Evolutionary conservation across 2,797 vertebrate species (phyloP).

Genomic region (Neosilurus mollespiculum): DNA sequence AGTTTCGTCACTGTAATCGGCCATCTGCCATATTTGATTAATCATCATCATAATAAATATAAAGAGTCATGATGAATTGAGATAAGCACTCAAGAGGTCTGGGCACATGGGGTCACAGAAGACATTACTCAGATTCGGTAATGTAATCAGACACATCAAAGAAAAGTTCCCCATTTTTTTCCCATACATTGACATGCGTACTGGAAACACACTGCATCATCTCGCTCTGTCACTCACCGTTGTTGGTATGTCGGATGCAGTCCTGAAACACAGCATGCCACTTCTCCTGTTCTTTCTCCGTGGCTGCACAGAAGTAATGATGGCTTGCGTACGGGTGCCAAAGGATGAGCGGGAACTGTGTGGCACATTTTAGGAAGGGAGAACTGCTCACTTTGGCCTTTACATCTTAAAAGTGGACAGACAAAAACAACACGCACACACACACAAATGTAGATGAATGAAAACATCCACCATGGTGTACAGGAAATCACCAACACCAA

Average conservation of each 20-base stretch:
- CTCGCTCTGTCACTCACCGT: slow-evolving; percentile 73
- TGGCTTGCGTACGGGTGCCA: slow-evolving; percentile 89
- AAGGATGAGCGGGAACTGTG: slow-evolving; percentile 85
- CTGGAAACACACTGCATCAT: neutral
- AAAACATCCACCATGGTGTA: neutral
- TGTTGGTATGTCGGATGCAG: slow-evolving; percentile 87
- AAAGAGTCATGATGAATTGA: neutral
- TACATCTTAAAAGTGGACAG: slow-evolving; percentile 66
- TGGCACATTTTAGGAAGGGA: slow-evolving; percentile 85
- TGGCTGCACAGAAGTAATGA: slow-evolving; percentile 85
- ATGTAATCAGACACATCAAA: neutral
- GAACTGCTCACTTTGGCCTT: slow-evolving; percentile 79
- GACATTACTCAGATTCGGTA: neutral
- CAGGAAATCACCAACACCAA: neutral
- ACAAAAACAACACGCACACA: neutral
- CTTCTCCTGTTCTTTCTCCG: slow-evolving; percentile 86
- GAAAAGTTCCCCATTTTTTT: neutral
- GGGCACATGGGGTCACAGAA: neutral
- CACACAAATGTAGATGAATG: neutral
- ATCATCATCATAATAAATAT: slow-evolving; percentile 4
- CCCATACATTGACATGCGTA: neutral
- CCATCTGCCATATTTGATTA: neutral
- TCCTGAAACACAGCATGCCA: slow-evolving; percentile 92
- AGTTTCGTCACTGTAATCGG: neutral
- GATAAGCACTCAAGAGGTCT: slow-evolving; percentile 14